phyloP scores from a whole-genome alignment of 1,140 invertebrate species.

The Danaus plexippus region DNA sequence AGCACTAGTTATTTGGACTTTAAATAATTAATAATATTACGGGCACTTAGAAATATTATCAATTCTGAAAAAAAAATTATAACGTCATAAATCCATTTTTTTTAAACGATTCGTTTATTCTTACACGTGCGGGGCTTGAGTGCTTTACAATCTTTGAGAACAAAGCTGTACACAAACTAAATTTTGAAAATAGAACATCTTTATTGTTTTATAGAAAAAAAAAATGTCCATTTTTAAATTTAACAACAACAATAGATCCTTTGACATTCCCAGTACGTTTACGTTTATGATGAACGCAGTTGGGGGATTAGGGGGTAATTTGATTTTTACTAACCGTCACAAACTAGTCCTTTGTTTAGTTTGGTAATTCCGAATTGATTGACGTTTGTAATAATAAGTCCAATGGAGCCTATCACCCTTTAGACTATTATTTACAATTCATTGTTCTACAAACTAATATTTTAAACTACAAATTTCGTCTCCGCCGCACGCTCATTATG shows the following conservation, averaged over 20 bases:
- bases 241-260: conserved; percentile 25
- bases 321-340: conserved; percentile 34
- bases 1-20: too few relatives aligned
- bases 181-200: conserved; percentile 60
- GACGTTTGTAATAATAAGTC: conserved; percentile 13
- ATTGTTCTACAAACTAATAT: neutral
- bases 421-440: conserved; percentile 3
- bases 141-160: conserved; percentile 20
- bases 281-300: conserved; percentile 24
- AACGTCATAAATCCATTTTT: too few relatives aligned
- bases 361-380: conserved; percentile 16
- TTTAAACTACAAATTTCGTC: neutral
- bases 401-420: conserved; percentile 1
- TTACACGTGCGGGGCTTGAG: conserved; percentile 12
- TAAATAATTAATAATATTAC: too few relatives aligned
- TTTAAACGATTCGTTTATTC: neutral
- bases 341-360: conserved; percentile 38
- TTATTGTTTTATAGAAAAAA: conserved; percentile 42
- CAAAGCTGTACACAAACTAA: conserved; percentile 43
- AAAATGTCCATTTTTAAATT: conserved; percentile 31
- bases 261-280: conserved; percentile 31
- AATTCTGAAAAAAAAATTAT: too few relatives aligned
- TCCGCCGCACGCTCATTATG: too few relatives aligned
- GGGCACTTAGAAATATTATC: too few relatives aligned
- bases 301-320: conserved; percentile 25